Evolutionary conservation across 2,113 vertebrate genomes (phyloP), one percentile per base, ranked within the genome.

Genomic region (Collichthys lucidus): DNA sequence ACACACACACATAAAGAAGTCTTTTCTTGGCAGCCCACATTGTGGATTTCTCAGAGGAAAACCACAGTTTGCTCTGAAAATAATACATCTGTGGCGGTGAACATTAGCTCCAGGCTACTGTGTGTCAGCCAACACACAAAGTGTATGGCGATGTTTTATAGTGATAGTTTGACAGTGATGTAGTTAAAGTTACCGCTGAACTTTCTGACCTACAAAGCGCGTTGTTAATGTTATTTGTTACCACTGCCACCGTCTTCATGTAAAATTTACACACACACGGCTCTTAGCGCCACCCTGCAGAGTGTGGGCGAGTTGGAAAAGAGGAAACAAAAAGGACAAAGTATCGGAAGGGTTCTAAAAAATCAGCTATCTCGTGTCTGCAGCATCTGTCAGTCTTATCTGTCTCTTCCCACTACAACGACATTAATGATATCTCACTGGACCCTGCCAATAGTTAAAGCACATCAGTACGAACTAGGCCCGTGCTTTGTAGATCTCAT

Each of bases 401-500:
- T 62, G 75, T 64, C 79, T 71, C 75, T 16, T 46, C 67, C 74
- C 57, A 77, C 86, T 72, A 77, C 86, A 82, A 31, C 69, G 57
- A 88, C 74, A 87, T 74, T 88, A 91, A 89, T 83, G 75, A 89
- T 88, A 90, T 86, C 84, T 78, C 84, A 56, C 88, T 80, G 78
- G 82, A 74, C 76, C 29, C 63, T 78, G 89, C 85, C 86, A 85
- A 69, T 70, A 72, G 80, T 87, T 74, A 80, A 71, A 90, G 77
- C 73, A 44, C 82, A 79, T 82, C 79, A 86, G 53, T 74, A 67
- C 69, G 44, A 83, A 82, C 83, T 31, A 73, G 81, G 67, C 76
- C 62, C 47, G 3, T 22, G 83, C 89, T 90, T 92, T 92, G 89
- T 90, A 92, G 88, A 91, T 92, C 89, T 91, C 85, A 92, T 94